A percentile compares a stretch with the other conserved stretches of the same genome.
Evolutionary conservation across 2,888 invertebrate genomes (phyloP).

Genomic region (Yponomeuta malinellus): DNA sequence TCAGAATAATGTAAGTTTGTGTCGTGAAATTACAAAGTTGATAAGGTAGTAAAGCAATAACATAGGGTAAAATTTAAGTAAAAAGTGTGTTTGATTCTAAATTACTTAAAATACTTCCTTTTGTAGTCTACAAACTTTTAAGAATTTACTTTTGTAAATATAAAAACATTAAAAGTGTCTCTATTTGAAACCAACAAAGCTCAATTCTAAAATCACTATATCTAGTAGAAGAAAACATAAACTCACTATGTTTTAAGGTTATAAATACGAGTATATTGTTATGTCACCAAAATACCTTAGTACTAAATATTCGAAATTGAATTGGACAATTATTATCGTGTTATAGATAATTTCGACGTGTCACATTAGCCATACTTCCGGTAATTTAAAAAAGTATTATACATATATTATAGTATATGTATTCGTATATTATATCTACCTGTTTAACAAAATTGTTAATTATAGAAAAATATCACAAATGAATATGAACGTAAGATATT

Average conservation of each 20-base stretch:
- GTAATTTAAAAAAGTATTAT: not conserved
- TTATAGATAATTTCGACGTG: not conserved
- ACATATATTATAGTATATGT: not conserved
- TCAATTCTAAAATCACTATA: conserved; percentile 9
- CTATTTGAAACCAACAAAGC: not conserved
- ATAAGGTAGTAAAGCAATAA: not conserved
- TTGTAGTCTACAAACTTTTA: not conserved
- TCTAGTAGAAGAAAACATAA: not conserved
- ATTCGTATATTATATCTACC: no score
- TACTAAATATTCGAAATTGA: not conserved
- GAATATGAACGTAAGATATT: not conserved
- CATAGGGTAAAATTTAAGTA: not conserved
- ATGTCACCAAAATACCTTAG: not conserved
- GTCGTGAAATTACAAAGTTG: not conserved
- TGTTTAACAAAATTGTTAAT: not conserved
- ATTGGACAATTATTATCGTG: not conserved
- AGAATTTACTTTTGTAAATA: not conserved
- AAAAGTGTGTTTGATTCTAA: not conserved
- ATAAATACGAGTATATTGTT: not conserved
- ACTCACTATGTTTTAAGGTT: not conserved
- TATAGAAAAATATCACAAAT: not conserved
- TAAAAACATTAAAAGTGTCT: not conserved
- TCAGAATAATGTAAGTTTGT: not conserved
- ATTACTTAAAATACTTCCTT: not conserved
- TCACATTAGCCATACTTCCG: not conserved